phyloP scores from a whole-genome alignment of 1,140 invertebrate genomes.

The Brevipalpus yothersi region DNA sequence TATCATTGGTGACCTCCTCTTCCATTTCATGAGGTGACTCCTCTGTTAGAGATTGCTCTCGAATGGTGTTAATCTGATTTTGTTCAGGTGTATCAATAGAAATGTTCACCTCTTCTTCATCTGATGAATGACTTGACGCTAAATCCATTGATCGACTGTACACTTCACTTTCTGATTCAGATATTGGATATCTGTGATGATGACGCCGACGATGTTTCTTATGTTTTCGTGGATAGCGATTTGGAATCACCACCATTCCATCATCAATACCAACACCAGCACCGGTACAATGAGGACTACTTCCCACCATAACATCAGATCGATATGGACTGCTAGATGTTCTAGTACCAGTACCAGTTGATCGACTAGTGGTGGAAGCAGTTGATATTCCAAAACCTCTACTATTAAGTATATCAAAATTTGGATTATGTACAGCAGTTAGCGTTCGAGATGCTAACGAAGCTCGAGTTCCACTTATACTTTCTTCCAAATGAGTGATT shows the following conservation, averaged over 20 bases:
- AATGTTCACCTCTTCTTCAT: constrained; percentile 47
- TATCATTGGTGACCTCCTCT: no score
- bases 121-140: constrained; percentile 81
- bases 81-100: constrained; percentile 10
- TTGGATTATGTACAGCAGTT: constrained; percentile 28
- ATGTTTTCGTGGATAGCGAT: not conserved
- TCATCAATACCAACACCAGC: not conserved
- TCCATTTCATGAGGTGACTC: not conserved
- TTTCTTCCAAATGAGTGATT: constrained; percentile 31
- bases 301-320: not conserved
- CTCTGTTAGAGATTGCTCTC: not conserved
- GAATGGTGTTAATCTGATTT: constrained; percentile 2
- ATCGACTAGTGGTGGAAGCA: constrained; percentile 72
- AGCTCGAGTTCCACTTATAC: constrained; percentile 19
- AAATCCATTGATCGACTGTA: constrained; percentile 38
- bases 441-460: constrained; percentile 25
- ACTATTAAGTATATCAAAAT: constrained; percentile 34
- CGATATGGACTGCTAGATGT: constrained; percentile 69
- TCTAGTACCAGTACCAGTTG: constrained; percentile 53
- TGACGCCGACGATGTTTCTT: constrained; percentile 5
- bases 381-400: constrained; percentile 45
- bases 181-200: not conserved
- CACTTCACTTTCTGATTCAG: not conserved
- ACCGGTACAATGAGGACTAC: not conserved
- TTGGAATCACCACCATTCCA: not conserved